These are phyloP conservation scores for Psilopogon haemacephalus DNA, from an alignment of 2,113 vertebrate genomes.

Conservation along the genomic window DNA sequence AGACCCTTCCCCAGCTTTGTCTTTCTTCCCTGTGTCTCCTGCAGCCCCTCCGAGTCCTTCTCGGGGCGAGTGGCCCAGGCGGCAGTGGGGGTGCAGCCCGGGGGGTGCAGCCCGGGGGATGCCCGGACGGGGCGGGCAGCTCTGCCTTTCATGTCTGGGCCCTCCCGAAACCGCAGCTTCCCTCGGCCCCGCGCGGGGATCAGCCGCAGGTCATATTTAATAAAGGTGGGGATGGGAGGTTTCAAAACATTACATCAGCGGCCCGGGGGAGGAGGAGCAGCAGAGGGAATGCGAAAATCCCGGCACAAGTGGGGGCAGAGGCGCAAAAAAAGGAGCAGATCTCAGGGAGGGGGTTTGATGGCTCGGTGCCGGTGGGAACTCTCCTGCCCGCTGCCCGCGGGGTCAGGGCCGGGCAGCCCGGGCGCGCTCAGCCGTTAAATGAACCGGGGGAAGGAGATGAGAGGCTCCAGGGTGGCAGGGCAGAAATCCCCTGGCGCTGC, in stretches of 20 bases:
- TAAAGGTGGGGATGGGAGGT: slow-evolving; percentile 76
- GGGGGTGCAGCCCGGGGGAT: too few relatives aligned
- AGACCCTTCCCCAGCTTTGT: too few relatives aligned
- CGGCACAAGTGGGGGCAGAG: slow-evolving; percentile 24
- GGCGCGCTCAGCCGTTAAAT: slow-evolving; percentile 59
- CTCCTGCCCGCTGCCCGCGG: slow-evolving; percentile 28
- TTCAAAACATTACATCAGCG: slow-evolving; percentile 64
- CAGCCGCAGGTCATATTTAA: slow-evolving; percentile 84
- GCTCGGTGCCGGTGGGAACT: slow-evolving; percentile 58
- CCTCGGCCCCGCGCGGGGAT: slow-evolving; percentile 64
- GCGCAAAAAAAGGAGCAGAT: slow-evolving; percentile 14
- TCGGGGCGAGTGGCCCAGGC: too few relatives aligned
- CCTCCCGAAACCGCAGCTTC: slow-evolving; percentile 72
- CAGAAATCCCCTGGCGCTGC: not conserved
- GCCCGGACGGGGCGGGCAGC: slow-evolving; percentile 40
- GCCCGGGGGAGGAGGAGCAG: slow-evolving; percentile 34
- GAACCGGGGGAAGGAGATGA: slow-evolving; percentile 31
- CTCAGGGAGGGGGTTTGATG: slow-evolving; percentile 44
- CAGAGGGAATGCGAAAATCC: slow-evolving; percentile 20
- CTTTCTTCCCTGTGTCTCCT: too few relatives aligned
- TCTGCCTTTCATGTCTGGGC: slow-evolving; percentile 56
- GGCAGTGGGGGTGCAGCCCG: too few relatives aligned
- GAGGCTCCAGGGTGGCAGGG: not conserved
- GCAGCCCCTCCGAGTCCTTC: too few relatives aligned
- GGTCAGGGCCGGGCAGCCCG: slow-evolving; percentile 60